Base-by-base conservation (phyloP, 2,113 vertebrate genomes). In the Numenius arquata region DNA sequence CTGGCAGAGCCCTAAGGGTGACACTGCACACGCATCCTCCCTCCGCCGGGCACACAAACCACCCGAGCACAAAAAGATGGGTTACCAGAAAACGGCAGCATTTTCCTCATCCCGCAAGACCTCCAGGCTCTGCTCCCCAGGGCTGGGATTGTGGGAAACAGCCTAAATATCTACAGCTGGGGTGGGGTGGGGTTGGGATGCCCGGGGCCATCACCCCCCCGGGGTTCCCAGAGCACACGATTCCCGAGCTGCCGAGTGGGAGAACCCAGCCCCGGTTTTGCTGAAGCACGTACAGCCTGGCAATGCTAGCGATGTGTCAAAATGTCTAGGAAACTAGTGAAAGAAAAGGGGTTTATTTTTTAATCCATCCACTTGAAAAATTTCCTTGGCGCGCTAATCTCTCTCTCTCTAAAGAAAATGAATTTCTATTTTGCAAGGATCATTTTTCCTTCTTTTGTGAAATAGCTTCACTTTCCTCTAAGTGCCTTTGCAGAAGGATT, bases 11-110 rank as follows among this genome's bases (percentile, higher is more conserved):
- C 8, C 30, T 17, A 1, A 1, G 16, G 30, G 65, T 4, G 0
- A 3, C 1, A 4, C 6, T 3, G 0, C 25, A 6, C 30, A 11
- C 5, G 0, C 52, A 13, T 0, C 47, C 43, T 12, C 23, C 34
- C n/a, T 9, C 11, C 2, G 0, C 27, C 1, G 2, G 10, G 27
- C 16, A 15, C 21, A 2, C 62, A 19, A 65, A 15, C 43, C 29
- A 19, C 3, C 16, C 0, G 0, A 12, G 6, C 20, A 30, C 68
- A 40, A 16, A 53, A 38, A 61, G 40, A 1, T 1, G 5, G 7
- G 1, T 13, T 15, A 3, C 43, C 30, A 34, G 11, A 18, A 68
- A 43, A 1, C 16, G 45, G 11, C 26, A 5, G 2, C 25, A 8
- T 3, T 5, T 10, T 4, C 56, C 26, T 9, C 43, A 14, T 3